Evolutionary conservation across 2,113 vertebrate species (phyloP).

Genomic region (Peromyscus maniculatus): DNA sequence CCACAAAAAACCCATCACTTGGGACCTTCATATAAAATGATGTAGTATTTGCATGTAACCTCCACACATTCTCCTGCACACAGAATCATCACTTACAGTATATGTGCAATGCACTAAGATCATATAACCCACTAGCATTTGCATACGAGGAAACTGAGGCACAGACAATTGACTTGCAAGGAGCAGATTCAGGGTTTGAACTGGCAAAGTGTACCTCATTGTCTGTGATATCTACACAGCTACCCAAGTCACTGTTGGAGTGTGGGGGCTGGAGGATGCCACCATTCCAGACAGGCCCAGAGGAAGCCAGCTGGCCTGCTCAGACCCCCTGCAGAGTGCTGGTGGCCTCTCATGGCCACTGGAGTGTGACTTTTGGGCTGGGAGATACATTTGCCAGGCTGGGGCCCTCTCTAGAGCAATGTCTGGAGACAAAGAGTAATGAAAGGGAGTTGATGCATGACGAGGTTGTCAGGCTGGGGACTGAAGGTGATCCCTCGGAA

Average conservation of each 20-base stretch:
- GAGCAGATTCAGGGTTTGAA: not conserved
- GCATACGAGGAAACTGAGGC: not conserved
- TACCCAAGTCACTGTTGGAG: fast-evolving
- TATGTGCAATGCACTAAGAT: too few relatives aligned
- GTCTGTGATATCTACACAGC: fast-evolving
- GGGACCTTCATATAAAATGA: not conserved
- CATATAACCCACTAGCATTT: not conserved
- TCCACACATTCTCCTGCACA: not conserved
- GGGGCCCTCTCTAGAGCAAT: not conserved
- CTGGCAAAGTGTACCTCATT: not conserved
- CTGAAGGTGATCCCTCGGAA: not conserved
- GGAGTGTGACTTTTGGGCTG: not conserved
- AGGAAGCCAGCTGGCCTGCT: not conserved
- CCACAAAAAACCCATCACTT: too few relatives aligned
- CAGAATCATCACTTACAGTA: not conserved
- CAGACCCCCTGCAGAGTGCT: not conserved
- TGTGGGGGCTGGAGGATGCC: fast-evolving
- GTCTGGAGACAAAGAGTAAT: constrained; percentile 19
- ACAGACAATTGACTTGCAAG: not conserved
- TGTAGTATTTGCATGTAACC: not conserved
- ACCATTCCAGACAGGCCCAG: not conserved
- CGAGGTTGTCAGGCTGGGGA: not conserved
- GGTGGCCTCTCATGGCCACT: not conserved
- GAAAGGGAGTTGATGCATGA: constrained; percentile 14
- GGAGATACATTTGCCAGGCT: not conserved